Evolutionary conservation across 37 sponge, comb jelly and placozoan genomes (phyloP).

Genomic region (Mnemiopsis leidyi): DNA sequence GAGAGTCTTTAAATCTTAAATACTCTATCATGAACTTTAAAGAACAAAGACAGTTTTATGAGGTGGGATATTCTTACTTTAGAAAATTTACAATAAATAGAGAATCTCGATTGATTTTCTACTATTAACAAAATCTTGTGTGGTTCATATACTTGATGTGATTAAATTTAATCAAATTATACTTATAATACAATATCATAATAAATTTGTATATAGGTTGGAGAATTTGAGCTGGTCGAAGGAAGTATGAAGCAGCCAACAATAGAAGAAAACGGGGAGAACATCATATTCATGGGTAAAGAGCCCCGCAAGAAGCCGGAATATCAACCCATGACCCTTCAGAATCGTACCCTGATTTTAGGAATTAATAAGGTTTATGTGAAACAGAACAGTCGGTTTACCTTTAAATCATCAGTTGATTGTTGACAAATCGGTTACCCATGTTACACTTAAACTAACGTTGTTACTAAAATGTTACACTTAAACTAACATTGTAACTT

Average conservation of each 20-base stretch:
- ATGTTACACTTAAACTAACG: too few species aligned
- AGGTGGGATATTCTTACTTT: neutral
- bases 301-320: neutral
- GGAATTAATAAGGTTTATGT: neutral
- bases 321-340: neutral
- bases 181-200: too few species aligned
- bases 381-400: too few species aligned
- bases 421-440: too few species aligned
- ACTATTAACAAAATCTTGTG: too few species aligned
- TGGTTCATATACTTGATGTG: too few species aligned
- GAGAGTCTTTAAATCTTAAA: constrained; percentile 1
- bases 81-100: too few species aligned
- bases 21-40: constrained; percentile 32
- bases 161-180: too few species aligned
- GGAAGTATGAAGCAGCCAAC: neutral
- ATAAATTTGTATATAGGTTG: neutral
- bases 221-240: neutral
- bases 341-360: neutral
- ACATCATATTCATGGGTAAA: neutral
- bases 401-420: too few species aligned
- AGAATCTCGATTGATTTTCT: too few species aligned
- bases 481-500: too few species aligned
- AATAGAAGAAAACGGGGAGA: neutral
- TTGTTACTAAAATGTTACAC: too few species aligned
- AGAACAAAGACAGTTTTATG: neutral